Evolutionary conservation across 2,888 invertebrate species (phyloP).

Genomic region (Caenorhabditis panamensis): DNA sequence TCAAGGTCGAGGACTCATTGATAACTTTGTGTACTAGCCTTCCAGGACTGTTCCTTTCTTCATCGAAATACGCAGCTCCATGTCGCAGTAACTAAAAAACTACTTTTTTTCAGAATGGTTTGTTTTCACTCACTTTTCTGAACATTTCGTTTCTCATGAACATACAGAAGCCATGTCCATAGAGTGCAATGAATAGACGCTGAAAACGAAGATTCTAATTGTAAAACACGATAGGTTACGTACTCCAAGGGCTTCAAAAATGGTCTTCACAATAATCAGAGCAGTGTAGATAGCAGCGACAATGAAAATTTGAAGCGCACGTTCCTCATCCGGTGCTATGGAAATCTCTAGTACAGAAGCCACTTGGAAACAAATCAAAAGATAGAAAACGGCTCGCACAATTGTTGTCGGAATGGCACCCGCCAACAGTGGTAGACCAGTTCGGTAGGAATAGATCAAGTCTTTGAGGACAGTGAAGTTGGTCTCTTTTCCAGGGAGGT

Average conservation of each 20-base stretch:
- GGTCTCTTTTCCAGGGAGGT: slow-evolving; percentile 65
- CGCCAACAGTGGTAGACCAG: slow-evolving; percentile 66
- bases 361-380: slow-evolving; percentile 79
- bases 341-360: slow-evolving; percentile 78
- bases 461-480: slow-evolving; percentile 62
- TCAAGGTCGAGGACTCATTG: slow-evolving; percentile 76
- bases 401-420: slow-evolving; percentile 77
- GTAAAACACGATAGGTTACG: too few species aligned
- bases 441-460: slow-evolving; percentile 72
- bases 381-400: slow-evolving; percentile 77
- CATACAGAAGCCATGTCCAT: slow-evolving; percentile 78
- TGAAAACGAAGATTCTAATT: slow-evolving; percentile 28
- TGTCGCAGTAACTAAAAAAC: slow-evolving; percentile 68
- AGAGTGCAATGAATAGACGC: slow-evolving; percentile 77
- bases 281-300: slow-evolving; percentile 77
- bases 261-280: slow-evolving; percentile 79
- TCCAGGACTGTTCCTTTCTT: slow-evolving; percentile 76
- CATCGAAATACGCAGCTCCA: slow-evolving; percentile 80
- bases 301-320: slow-evolving; percentile 72
- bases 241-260: slow-evolving; percentile 79
- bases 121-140: slow-evolving; percentile 57
- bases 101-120: neutral
- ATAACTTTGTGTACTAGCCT: slow-evolving; percentile 76
- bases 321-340: slow-evolving; percentile 72
- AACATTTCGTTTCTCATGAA: slow-evolving; percentile 78